Base-by-base conservation (phyloP, 2,888 invertebrate species). In the Nemotelus nigrinus region DNA sequence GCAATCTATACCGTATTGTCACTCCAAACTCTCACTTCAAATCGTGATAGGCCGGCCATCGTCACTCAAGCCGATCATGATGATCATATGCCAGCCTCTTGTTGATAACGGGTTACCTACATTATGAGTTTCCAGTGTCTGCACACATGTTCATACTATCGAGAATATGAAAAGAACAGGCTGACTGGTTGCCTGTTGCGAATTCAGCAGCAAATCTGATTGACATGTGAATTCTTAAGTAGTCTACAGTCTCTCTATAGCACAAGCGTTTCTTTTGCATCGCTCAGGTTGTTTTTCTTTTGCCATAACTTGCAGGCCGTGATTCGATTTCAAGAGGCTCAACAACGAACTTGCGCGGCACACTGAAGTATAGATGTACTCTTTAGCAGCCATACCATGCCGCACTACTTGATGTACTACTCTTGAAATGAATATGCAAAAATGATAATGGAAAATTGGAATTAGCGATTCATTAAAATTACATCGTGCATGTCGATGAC, bases 201-300 rank as follows among this genome's bases (percentile, higher is more conserved):
- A 58, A 63, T 43, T 63, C 8, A 57, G 45, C 41, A 72, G 63
- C 39, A 45, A 45, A 58, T 47, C 77, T 79, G 75, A 75, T 79
- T 70, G 70, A 68, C 72, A 78, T 77, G 75, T 65, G 77, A 77
- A 75, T 71, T 68, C 64, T 77, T 47, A 48, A 77, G 67, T 67
- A 53, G 68, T 8, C 53, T 53, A 25, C 39, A 2, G n/a, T 7
- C 53, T 25, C 25, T 25, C 25, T 25, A 25, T 25, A 25, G 25
- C 25, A 25, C 25, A 25, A 25, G 25, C 25, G 25, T 25, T 25
- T 25, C 25, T 25, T 25, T 25, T 25, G 25, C 25, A 25, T 25
- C 25, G 25, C 25, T 25, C 25, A 25, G 25, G 25, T 25, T 25
- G 25, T 25, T 25, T 25, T 25, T 25, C 25, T 25, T 25, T 25